Conservation (phyloP, 2,113 vertebrate species). For the Astur gentilis region DNA sequence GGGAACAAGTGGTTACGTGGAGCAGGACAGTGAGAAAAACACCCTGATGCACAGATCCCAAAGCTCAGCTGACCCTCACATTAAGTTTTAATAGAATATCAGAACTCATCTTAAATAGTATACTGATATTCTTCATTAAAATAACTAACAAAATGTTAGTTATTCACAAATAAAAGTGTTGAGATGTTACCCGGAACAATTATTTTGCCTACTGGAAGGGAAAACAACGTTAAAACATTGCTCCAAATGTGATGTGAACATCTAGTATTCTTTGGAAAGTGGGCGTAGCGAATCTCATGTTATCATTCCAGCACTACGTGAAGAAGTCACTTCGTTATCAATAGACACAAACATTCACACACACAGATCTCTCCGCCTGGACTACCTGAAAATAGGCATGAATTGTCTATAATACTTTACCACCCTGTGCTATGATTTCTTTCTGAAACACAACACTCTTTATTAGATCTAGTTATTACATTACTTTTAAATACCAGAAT, state of each 20-base stretch:
- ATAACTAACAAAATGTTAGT: background rate
- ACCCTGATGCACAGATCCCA: background rate
- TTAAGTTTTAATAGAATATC: background rate
- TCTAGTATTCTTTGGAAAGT: background rate
- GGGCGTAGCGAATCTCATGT: accelerated
- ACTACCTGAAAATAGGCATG: background rate
- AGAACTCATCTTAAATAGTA: background rate
- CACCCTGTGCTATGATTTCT: background rate
- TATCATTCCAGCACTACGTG: background rate
- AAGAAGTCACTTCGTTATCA: background rate
- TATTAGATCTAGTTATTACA: background rate
- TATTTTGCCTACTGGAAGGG: background rate
- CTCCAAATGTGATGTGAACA: background rate
- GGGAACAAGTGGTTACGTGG: background rate
- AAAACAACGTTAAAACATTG: background rate
- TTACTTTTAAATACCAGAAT: background rate
- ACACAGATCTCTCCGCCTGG: background rate
- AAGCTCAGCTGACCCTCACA: background rate
- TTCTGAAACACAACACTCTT: background rate
- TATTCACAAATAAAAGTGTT: background rate
- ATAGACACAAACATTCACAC: background rate
- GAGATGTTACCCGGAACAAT: background rate
- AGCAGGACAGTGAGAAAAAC: background rate
- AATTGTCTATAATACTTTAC: background rate
- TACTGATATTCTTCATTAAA: background rate